These are phyloP conservation scores for Lymantria monacha DNA, from an alignment of 2,888 invertebrate species.

Conservation along the genomic window DNA sequence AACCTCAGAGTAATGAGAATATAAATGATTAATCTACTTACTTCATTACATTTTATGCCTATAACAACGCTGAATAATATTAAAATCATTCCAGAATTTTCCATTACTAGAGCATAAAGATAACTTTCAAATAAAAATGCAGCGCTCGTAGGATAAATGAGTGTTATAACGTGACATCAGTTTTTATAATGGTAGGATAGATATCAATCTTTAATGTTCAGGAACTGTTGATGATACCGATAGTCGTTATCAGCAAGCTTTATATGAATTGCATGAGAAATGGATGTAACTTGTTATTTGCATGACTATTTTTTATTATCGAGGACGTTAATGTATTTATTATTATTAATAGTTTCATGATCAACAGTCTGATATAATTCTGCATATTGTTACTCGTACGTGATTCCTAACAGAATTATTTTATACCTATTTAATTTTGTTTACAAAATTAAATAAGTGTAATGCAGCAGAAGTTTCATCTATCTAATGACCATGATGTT, in stretches of 20 bases:
- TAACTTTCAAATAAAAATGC: conserved; percentile 16
- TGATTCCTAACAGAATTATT: too few relatives aligned
- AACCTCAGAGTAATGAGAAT: neutral
- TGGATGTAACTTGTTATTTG: conserved; percentile 21
- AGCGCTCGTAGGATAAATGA: conserved; percentile 12
- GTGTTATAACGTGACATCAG: conserved; percentile 8
- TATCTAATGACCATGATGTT: too few relatives aligned
- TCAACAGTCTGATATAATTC: too few relatives aligned
- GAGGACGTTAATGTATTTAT: conserved; percentile 11
- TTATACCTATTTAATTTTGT: too few relatives aligned
- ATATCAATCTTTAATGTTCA: conserved; percentile 44
- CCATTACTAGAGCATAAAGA: conserved; percentile 14
- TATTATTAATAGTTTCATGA: neutral
- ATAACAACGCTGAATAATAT: conserved; percentile 14
- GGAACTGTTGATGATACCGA: conserved; percentile 23
- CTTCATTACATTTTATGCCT: conserved; percentile 12
- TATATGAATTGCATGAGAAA: conserved; percentile 27
- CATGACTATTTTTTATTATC: conserved; percentile 16
- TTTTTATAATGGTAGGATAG: conserved; percentile 42
- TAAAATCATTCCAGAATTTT: conserved; percentile 10
- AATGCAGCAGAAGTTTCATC: too few relatives aligned
- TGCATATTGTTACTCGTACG: too few relatives aligned
- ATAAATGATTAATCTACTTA: neutral
- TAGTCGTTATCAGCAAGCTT: conserved; percentile 10
- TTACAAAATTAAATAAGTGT: too few relatives aligned